These are phyloP conservation scores for Thaumatotibia leucotreta DNA, from an alignment of 1,140 invertebrate genomes.

Conservation along the genomic window DNA sequence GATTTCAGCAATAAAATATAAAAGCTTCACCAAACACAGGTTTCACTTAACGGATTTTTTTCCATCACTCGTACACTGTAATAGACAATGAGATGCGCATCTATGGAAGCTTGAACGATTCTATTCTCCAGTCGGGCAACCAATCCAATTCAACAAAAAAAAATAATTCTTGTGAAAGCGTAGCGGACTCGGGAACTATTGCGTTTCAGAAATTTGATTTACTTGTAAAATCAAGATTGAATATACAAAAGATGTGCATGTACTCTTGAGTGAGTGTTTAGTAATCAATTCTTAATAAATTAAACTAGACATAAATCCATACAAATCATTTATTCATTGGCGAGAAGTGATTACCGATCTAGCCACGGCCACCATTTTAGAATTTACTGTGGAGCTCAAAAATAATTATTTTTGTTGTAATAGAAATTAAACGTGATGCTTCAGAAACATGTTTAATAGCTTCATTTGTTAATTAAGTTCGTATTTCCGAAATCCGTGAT, in stretches of 20 bases:
- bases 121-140: slow-evolving; percentile 8
- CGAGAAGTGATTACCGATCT: slow-evolving; percentile 54
- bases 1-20: neutral
- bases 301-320: slow-evolving; percentile 30
- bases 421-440: slow-evolving; percentile 15
- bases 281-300: slow-evolving; percentile 31
- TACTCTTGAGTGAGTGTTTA: slow-evolving; percentile 69
- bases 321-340: slow-evolving; percentile 42
- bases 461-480: neutral
- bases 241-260: slow-evolving; percentile 68
- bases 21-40: neutral
- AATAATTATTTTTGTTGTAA: slow-evolving; percentile 44
- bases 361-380: slow-evolving; percentile 74
- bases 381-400: slow-evolving; percentile 55
- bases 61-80: neutral
- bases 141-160: slow-evolving; percentile 40
- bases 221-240: slow-evolving; percentile 39
- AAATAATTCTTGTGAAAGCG: slow-evolving; percentile 68
- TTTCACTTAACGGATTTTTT: neutral
- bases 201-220: slow-evolving; percentile 53
- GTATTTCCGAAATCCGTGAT: neutral
- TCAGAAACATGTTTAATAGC: neutral
- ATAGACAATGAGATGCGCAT: slow-evolving; percentile 8
- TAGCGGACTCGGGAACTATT: slow-evolving; percentile 52
- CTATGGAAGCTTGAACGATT: slow-evolving; percentile 11